Base-by-base conservation (phyloP, 30 jellyfish, hydroid and myxozoan genomes). In the Nemopilema nomurai region DNA sequence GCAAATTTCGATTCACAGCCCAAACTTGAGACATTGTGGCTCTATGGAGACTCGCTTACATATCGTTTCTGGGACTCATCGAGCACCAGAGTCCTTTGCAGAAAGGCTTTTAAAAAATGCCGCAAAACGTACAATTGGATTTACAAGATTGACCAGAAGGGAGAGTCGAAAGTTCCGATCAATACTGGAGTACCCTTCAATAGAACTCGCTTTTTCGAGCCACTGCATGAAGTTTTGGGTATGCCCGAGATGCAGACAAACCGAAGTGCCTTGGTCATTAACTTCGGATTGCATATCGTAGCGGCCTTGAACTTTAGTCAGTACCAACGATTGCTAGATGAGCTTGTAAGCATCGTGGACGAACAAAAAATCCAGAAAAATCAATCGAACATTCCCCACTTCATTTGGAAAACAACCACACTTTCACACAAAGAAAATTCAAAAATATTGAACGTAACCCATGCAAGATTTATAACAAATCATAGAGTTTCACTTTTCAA, bases 341-440 rank as follows among this genome's bases (percentile, higher is more conserved):
- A 53, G 19, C 67, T 89, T 28, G 69, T 81, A 0, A 19, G 32
- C 4, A 33, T 81, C 52, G 28, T 89, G n/a, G 81, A 72, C 16
- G 67, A 62, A 9, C 16, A 62, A 8, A 80, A 67, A 74, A 21
- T 18, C 21, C 26, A 18, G n/a, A 7, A 22, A 41, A 49, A 75
- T 27, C 63, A 51, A 8, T 16, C 73, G 0, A 52, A 71, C 22
- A 41, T 53, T 28, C 92, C 97, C 41, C 79, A 28, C 1, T 26
- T 74, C 30, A 81, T 89, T 7, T 89, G 97, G 97, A 81, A 62
- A 57, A 80, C 97, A 64, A 81, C 97, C 28, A 72, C 97, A 7
- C 22, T 73, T 28, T 23, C 92, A n/a, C 92, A 51, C 62, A 74
- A 49, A 68, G 92, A 89, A 41, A 52, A 70, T 21, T 30, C 81